Evolutionary conservation across 1,140 invertebrate genomes (phyloP), one percentile per base, ranked within the genome.

Genomic region (Thaumetopoea pityocampa): DNA sequence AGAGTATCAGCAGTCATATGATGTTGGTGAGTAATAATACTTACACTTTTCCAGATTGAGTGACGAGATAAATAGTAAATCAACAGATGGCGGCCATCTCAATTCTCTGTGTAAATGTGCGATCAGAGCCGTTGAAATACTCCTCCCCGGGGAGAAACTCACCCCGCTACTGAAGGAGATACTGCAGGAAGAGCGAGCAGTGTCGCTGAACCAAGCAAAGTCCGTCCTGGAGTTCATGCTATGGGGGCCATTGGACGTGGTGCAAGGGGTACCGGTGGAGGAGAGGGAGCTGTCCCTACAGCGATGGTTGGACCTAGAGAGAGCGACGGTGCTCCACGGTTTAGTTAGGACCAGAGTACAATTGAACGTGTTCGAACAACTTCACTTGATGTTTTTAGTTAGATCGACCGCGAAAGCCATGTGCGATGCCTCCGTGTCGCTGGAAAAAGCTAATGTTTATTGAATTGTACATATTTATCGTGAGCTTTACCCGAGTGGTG

Each of bases 231-330:
- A 96, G 64, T 94, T 93, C 58, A 92, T 92, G 44, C 78, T 96
- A 1, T 96, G 94, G 93, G 94, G 94, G 2, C 94, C 94, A 1
- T 88, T 92, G 5, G 92, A 94, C 59, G 89, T 92, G 1, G 88
- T 89, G 0, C 81, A 93, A 5, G 89, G 89, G 0, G 88, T 88
- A 3, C 89, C 89, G 0, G 85, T 87, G 0, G 87, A 89, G 14
- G 92, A 93, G 44, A 86, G 91, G 2, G 92, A 93, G 50, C 59
- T 90, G 7, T 90, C 90, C 0, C 63, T 94, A 1, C 93, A 94
- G 57, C 87, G 93, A 23, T 96, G 94, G 94, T 67, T 96, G 20
- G 94, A 95, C 63, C 78, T 95, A 5, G 93, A 95, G 66, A 85
- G 94, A 10, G 94, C 94, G 1, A 94, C 92, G 0, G 90, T 94